Base-by-base conservation (phyloP, 2,797 vertebrate genomes). In the Erithacus rubecula region DNA sequence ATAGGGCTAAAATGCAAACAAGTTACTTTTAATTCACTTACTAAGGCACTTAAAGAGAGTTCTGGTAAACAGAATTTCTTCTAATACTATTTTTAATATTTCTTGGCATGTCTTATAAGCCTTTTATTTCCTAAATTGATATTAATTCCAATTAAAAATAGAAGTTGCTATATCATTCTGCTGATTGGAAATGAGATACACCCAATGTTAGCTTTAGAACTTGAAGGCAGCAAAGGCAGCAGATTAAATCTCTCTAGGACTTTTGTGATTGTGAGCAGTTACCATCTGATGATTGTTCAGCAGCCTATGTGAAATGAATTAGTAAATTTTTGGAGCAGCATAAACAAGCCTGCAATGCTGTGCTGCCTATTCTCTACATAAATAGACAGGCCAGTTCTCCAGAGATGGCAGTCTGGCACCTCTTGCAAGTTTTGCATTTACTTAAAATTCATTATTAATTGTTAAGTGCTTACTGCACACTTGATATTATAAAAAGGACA, bases 361-460 rank as follows among this genome's bases (percentile, higher is more conserved):
- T 47, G 82, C 34, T 78, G 47, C 37, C 46, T 78, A 4, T 90
- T 87, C 58, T 72, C 20, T 69, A 11, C 67, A 75, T 78, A 87
- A 90, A 92, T 20, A 92, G 89, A 67, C 32, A 77, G 43, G 30
- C 41, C 58, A 69, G 1, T 49, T 95, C 92, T 94, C 91, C 49
- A 83, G 91, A 68, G 89, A 56, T 49, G 26, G 82, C 62, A 81
- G 37, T 76, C 91, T 96, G 92, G 89, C 91, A 96, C 92, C 55
- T 95, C 55, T 88, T 52, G 15, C 19, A 87, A 87, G 58, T 67
- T 93, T 89, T 87, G 55, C 18, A 3, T 94, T 96, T 88, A 95
- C 76, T 91, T 96, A 86, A 47, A 87, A 94, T 96, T 94, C 55
- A 94, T 94, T 94, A 90, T 96, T 95, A 91, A 92, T 93, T 89